Conservation (phyloP, 2,113 vertebrate genomes). For the Solea senegalensis region DNA sequence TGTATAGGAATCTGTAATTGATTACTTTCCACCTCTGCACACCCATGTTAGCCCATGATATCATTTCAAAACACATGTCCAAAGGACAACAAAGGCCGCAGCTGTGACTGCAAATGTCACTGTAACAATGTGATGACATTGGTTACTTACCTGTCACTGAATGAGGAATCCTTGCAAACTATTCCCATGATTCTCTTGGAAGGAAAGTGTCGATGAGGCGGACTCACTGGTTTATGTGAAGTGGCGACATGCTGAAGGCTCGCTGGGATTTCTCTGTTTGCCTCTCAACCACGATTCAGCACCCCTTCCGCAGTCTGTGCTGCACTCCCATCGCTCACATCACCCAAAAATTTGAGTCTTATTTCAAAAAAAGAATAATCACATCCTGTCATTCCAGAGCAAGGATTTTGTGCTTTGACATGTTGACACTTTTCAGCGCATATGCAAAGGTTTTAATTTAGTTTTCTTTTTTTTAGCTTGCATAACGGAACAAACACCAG, state of each 20-base stretch:
- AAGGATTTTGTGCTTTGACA: constrained; percentile 10
- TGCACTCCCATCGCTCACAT: constrained; percentile 1
- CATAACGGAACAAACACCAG: constrained; percentile 42
- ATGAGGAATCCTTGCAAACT: constrained; percentile 23
- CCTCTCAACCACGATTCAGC: constrained; percentile 42
- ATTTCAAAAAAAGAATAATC: background rate
- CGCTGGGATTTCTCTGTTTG: constrained; percentile 40
- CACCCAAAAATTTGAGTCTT: background rate
- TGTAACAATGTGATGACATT: background rate
- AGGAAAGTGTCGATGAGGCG: constrained; percentile 42
- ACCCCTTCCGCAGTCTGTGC: constrained; percentile 16
- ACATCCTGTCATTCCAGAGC: background rate
- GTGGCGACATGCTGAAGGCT: constrained; percentile 49
- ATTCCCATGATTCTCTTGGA: constrained; percentile 33
- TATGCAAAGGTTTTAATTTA: constrained; percentile 14
- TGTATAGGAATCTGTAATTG: no score
- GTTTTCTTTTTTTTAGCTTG: background rate
- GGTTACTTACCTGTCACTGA: constrained; percentile 41
- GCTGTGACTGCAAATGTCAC: no score
- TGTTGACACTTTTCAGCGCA: constrained; percentile 10
- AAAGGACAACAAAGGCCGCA: no score
- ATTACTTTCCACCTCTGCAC: no score
- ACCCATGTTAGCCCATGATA: no score
- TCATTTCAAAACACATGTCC: no score
- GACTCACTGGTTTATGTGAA: constrained; percentile 58